Conservation (phyloP, 2,888 invertebrate species). For the Isoperla grammatica region DNA sequence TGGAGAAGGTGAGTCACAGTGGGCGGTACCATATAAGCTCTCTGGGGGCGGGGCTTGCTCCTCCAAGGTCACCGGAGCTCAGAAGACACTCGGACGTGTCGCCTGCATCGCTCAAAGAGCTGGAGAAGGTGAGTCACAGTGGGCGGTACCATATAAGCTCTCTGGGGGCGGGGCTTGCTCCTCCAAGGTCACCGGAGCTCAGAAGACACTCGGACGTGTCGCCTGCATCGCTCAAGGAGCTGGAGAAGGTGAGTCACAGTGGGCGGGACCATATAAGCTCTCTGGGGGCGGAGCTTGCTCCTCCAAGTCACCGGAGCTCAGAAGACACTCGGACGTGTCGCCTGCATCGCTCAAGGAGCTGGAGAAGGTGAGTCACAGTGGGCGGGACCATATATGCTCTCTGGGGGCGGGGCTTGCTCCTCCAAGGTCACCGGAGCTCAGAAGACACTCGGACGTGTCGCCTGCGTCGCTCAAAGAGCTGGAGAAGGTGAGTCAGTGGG, state of each 20-base stretch:
- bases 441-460: constrained; percentile 80
- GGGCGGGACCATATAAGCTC: constrained; percentile 47
- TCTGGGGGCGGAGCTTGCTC: constrained; percentile 61
- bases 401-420: constrained; percentile 64
- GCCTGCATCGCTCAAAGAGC: constrained; percentile 77
- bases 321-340: constrained; percentile 80
- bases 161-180: constrained; percentile 66
- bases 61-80: constrained; percentile 76
- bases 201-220: constrained; percentile 81
- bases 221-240: constrained; percentile 77
- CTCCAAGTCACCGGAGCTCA: constrained; percentile 73
- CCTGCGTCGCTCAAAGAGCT: constrained; percentile 81
- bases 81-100: constrained; percentile 82
- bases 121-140: constrained; percentile 66
- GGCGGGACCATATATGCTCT: too few species aligned
- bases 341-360: constrained; percentile 81
- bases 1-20: constrained; percentile 69
- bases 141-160: too few species aligned
- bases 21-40: too few species aligned
- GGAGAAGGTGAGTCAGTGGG: constrained; percentile 67
- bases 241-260: constrained; percentile 63
- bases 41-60: constrained; percentile 60
- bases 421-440: constrained; percentile 73
- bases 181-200: constrained; percentile 76
- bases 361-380: constrained; percentile 67